phyloP scores from a whole-genome alignment of 1,140 invertebrate genomes.

The Lasaia peninsularis region DNA sequence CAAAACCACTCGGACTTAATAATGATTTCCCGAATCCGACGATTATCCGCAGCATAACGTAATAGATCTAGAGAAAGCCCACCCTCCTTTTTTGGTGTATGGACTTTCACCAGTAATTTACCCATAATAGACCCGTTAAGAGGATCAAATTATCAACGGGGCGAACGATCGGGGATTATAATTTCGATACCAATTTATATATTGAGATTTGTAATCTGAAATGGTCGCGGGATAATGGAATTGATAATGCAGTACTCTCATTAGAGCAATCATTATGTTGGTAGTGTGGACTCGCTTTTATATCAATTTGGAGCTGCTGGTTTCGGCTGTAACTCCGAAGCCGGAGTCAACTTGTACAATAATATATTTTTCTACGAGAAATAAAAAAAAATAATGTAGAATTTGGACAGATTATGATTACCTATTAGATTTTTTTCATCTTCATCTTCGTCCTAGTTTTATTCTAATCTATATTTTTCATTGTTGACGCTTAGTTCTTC shows the following conservation, averaged over 20 bases:
- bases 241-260: background rate
- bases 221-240: slow-evolving; percentile 1
- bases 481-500: too few species aligned
- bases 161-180: slow-evolving; percentile 18
- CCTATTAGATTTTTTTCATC: too few species aligned
- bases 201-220: slow-evolving; percentile 16
- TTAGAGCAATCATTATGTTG: slow-evolving; percentile 3
- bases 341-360: too few species aligned
- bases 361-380: too few species aligned
- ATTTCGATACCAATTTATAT: slow-evolving; percentile 14
- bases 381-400: too few species aligned
- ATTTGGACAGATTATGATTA: too few species aligned
- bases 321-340: too few species aligned
- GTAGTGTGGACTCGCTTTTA: background rate
- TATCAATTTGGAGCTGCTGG: slow-evolving; percentile 7
- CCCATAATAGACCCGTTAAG: slow-evolving; percentile 39
- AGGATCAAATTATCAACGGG: slow-evolving; percentile 45
- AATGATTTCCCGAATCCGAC: background rate
- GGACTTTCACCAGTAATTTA: slow-evolving; percentile 44
- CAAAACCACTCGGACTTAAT: background rate
- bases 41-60: background rate
- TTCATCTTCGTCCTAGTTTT: too few species aligned
- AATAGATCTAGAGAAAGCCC: slow-evolving; percentile 30
- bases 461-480: too few species aligned
- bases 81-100: slow-evolving; percentile 38